Percentiles rank a stretch among this genome's conserved stretches.
These are phyloP conservation scores for Bombycilla garrulus DNA, from an alignment of 2,113 vertebrate genomes.

Conservation along the genomic window DNA sequence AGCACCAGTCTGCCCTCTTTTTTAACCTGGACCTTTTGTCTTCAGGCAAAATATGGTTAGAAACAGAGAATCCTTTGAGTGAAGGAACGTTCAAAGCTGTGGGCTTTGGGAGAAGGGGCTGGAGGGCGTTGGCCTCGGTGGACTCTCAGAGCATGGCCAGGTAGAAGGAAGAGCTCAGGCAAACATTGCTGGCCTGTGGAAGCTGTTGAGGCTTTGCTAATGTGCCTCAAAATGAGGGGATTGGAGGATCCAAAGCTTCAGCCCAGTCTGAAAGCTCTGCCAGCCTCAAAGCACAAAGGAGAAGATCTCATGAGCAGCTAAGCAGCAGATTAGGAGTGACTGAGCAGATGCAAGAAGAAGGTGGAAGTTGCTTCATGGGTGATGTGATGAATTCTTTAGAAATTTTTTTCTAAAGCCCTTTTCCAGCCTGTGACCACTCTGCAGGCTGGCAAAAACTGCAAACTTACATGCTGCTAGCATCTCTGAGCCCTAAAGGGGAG, in stretches of 20 bases:
- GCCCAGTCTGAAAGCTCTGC: neutral
- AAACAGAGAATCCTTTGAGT: neutral
- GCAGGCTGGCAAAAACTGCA: neutral
- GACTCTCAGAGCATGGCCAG: neutral
- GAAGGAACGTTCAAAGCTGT: neutral
- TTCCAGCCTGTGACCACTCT: neutral
- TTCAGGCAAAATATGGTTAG: neutral
- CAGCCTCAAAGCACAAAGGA: neutral
- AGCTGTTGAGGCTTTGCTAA: neutral
- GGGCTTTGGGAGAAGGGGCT: neutral
- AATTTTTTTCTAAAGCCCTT: neutral
- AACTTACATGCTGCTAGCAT: neutral
- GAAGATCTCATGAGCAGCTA: neutral
- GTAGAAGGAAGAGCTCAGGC: neutral
- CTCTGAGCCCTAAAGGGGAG: neutral
- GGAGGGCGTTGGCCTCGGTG: rapidly evolving
- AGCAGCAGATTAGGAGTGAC: neutral
- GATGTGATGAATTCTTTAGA: neutral
- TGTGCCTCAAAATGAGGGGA: neutral
- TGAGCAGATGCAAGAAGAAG: neutral
- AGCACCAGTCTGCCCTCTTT: neutral
- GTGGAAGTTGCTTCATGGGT: neutral
- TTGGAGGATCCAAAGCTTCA: neutral
- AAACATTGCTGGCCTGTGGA: neutral
- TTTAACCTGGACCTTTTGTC: neutral